Base-by-base conservation (phyloP, 2,888 invertebrate species). In the Cloeon dipterum region DNA sequence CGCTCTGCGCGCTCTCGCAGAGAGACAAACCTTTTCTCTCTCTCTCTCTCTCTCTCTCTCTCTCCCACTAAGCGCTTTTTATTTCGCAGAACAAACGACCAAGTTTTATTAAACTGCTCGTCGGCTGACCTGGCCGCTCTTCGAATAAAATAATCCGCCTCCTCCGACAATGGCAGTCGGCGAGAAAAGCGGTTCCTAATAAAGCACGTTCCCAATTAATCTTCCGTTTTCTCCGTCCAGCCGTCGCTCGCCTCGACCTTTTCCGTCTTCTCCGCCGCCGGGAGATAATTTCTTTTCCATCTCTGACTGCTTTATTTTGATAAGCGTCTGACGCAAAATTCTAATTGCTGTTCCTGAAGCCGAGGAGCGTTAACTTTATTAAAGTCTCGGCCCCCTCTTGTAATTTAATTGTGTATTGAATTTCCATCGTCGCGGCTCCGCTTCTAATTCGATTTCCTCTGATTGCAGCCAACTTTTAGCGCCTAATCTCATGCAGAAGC, bases 401-500 rank as follows among this genome's bases (percentile, higher is more conserved):
- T 13, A 13, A n/a, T 26, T 26, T 17, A 17, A 17, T 17, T 17
- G 17, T 17, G 3, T 17, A 17, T 3, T 17, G 17, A 17, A 3
- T 17, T 2, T 17, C 17, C 17, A 3, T 2, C 2, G 3, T 26
- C 26, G 17, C 17, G 17, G 17, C 17, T 17, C 17, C 17, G 17
- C 17, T 17, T 17, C n/a, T n/a, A n/a, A n/a, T n/a, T n/a, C n/a
- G n/a, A n/a, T n/a, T n/a, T n/a, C n/a, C n/a, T 39, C 8, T 25
- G 16, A 54, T 69, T 70, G 34, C 72, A 86, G 86, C 57, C 83
- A 85, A 79, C 71, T 88, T 55, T 71, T 88, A 60, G 86, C 88
- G 55, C 88, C 88, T 42, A 88, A 88, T 60, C 68, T 88, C 54
- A 74, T 78, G 58, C 88, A 88, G 63, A 86, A 78, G 53, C 85